Conservation (phyloP, 2,113 vertebrate genomes). For the Trachemys scripta region DNA sequence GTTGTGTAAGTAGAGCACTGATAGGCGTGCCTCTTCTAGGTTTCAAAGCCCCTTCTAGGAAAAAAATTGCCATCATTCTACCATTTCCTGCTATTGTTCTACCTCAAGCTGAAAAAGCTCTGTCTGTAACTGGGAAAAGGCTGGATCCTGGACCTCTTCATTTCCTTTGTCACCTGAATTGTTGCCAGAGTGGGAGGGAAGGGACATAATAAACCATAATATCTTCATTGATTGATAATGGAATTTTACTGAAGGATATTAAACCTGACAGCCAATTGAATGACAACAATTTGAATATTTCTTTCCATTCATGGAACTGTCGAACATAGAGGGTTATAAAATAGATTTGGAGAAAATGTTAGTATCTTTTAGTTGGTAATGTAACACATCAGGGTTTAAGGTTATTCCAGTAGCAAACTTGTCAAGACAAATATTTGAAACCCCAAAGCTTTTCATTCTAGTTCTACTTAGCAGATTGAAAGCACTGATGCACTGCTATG, state of each 20-base stretch:
- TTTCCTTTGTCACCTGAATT: conserved; percentile 79
- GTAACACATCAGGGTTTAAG: neutral
- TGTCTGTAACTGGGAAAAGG: conserved; percentile 77
- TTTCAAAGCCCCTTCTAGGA: conserved; percentile 80
- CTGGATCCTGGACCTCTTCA: conserved; percentile 75
- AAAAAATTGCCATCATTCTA: conserved; percentile 76
- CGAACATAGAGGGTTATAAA: conserved; percentile 5
- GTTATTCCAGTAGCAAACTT: neutral
- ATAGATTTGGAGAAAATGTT: neutral
- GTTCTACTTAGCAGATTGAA: neutral
- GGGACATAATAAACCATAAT: conserved; percentile 1
- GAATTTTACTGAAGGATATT: conserved; percentile 73
- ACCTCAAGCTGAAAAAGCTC: conserved; percentile 80
- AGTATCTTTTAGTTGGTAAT: neutral
- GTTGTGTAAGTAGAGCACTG: conserved; percentile 70
- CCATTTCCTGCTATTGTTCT: conserved; percentile 88
- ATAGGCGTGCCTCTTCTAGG: conserved; percentile 75
- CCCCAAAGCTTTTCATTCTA: neutral
- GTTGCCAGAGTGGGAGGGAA: conserved; percentile 65
- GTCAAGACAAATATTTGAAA: neutral
- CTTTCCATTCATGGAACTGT: neutral
- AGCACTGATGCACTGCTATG: neutral
- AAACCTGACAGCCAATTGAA: conserved; percentile 2
- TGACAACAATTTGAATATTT: neutral
- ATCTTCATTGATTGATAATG: conserved; percentile 68